A percentile compares a stretch with the other conserved stretches of the same genome.
These are phyloP conservation scores for Pristionchus exspectatus DNA, from an alignment of 2,888 invertebrate species.

Conservation along the genomic window DNA sequence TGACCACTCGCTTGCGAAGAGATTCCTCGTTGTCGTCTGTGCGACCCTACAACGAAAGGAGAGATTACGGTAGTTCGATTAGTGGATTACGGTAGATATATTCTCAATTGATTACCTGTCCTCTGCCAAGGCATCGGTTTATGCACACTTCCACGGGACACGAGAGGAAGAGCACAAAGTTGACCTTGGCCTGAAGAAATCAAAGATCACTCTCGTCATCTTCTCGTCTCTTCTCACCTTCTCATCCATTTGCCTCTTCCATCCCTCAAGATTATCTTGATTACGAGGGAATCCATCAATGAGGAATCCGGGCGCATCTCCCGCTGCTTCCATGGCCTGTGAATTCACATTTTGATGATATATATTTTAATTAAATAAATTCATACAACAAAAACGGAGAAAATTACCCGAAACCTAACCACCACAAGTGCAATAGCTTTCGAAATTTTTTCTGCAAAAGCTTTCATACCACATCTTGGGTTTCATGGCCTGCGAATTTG, in stretches of 20 bases:
- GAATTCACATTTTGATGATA: not conserved
- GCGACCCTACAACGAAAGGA: constrained; percentile 83
- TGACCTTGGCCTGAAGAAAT: constrained; percentile 81
- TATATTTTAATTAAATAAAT: no score
- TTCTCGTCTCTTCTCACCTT: not conserved
- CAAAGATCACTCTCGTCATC: not conserved
- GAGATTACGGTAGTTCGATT: not conserved
- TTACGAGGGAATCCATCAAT: constrained; percentile 99
- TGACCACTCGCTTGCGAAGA: constrained; percentile 85
- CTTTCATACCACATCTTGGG: no score
- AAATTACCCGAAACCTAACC: no score
- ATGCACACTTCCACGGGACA: constrained; percentile 90
- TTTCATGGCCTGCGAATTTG: no score
- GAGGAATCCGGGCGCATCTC: constrained; percentile 84
- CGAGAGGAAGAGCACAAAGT: constrained; percentile 93
- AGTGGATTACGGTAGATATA: not conserved
- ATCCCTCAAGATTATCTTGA: constrained; percentile 95
- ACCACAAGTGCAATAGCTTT: no score
- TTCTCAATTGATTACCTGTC: constrained; percentile 82
- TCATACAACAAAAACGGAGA: no score
- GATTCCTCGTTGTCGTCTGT: constrained; percentile 94
- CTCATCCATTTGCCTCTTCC: constrained; percentile 89
- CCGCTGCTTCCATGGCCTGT: constrained; percentile 76
- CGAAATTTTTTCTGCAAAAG: no score
- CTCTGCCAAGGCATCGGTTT: constrained; percentile 88